These are phyloP conservation scores for Malthinus seriepunctatus DNA, from an alignment of 2,888 invertebrate species.

Conservation along the genomic window DNA sequence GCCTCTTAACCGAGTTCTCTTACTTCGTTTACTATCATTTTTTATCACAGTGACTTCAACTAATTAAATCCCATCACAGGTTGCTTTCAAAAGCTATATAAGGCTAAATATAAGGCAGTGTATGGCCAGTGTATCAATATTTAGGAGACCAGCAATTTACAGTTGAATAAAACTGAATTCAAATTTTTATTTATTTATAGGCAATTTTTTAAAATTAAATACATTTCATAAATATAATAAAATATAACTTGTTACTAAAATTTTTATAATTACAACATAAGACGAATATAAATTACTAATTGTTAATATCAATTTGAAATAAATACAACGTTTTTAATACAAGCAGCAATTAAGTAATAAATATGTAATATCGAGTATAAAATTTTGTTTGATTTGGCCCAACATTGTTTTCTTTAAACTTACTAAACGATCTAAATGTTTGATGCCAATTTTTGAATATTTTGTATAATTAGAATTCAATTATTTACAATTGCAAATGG, in stretches of 20 bases:
- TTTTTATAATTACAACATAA: constrained; percentile 34
- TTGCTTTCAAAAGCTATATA: too few relatives aligned
- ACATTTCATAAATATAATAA: constrained; percentile 41
- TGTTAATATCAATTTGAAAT: constrained; percentile 23
- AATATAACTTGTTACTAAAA: constrained; percentile 37
- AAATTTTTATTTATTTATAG: constrained; percentile 32
- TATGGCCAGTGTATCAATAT: too few relatives aligned
- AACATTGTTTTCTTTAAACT: constrained; percentile 15
- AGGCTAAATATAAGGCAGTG: too few relatives aligned
- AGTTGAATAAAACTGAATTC: constrained; percentile 6
- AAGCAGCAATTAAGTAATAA: constrained; percentile 22
- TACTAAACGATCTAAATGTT: constrained; percentile 20
- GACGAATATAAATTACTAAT: constrained; percentile 25
- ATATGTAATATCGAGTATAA: constrained; percentile 19
- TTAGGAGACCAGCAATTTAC: background rate
- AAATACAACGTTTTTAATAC: constrained; percentile 23
- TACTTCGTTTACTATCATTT: too few relatives aligned
- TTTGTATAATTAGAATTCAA: background rate
- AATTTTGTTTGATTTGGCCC: constrained; percentile 24
- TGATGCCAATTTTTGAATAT: background rate
- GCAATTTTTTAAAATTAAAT: constrained; percentile 36
- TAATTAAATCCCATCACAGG: too few relatives aligned
- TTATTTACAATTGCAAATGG: too few relatives aligned
- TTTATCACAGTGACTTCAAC: too few relatives aligned
- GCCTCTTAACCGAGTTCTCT: too few relatives aligned